phyloP scores from a whole-genome alignment of 2,888 invertebrate species.

The Diarsia mendica region DNA sequence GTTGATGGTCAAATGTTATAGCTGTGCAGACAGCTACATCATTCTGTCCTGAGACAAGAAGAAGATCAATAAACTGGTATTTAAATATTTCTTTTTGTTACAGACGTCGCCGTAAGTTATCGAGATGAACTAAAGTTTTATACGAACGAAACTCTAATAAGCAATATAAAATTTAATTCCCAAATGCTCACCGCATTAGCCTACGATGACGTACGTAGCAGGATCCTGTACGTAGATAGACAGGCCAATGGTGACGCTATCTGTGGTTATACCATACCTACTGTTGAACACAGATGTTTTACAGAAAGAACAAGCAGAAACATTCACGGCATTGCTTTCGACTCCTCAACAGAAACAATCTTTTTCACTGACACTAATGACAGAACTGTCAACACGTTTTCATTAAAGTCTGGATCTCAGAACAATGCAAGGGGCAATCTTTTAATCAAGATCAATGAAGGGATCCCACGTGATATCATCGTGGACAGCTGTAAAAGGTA shows the following conservation, averaged over 20 bases:
- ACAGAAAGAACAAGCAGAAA: conserved; percentile 89
- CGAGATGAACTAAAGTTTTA: conserved; percentile 82
- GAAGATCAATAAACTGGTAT: not conserved
- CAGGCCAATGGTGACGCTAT: conserved; percentile 92
- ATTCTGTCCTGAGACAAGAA: too few species aligned
- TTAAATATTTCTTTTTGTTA: not conserved
- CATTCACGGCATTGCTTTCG: conserved; percentile 94
- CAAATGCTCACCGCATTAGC: conserved; percentile 70
- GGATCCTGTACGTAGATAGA: conserved; percentile 92
- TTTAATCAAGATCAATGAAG: conserved; percentile 78
- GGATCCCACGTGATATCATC: conserved; percentile 14
- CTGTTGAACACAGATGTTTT: conserved; percentile 80
- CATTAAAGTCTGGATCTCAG: conserved; percentile 73
- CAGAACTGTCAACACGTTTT: conserved; percentile 87
- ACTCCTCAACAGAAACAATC: conserved; percentile 92
- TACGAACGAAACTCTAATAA: conserved; percentile 76
- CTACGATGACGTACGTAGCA: conserved; percentile 92
- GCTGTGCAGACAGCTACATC: too few species aligned
- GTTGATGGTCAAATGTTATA: not conserved
- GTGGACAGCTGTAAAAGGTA: conserved; percentile 26
- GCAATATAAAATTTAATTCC: not conserved
- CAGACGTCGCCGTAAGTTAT: not conserved
- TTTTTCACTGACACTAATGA: conserved; percentile 93
- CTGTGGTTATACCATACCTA: conserved; percentile 88
- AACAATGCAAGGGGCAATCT: conserved; percentile 81